Conservation (phyloP, 1,140 invertebrate genomes). For the Microplitis demolitor region DNA sequence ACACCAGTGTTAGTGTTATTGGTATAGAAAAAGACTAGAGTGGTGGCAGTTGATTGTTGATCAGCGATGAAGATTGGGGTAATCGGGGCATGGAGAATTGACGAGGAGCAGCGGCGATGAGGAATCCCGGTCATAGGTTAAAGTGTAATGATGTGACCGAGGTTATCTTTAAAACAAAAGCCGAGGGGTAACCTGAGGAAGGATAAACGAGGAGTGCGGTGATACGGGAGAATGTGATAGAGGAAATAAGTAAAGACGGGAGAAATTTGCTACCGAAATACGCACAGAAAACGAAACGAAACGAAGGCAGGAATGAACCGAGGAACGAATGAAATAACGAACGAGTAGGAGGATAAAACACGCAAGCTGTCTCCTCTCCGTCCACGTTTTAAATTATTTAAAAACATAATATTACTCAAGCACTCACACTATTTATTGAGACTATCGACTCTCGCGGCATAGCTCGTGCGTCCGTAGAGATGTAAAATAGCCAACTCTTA, state of each 20-base stretch:
- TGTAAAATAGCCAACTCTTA: constrained; percentile 21
- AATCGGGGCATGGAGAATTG: not conserved
- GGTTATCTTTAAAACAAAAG: constrained; percentile 29
- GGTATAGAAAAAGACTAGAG: too few relatives aligned
- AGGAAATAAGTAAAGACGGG: constrained; percentile 8
- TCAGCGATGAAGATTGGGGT: not conserved
- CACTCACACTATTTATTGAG: constrained; percentile 45
- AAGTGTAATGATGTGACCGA: constrained; percentile 14
- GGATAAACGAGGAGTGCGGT: not conserved
- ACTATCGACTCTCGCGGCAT: constrained; percentile 36
- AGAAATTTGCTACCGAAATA: constrained; percentile 41
- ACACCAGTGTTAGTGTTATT: too few relatives aligned
- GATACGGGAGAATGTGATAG: not conserved
- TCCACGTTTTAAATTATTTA: not conserved
- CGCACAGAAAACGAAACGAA: constrained; percentile 30
- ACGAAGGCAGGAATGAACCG: not conserved
- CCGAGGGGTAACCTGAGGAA: constrained; percentile 13
- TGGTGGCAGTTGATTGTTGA: not conserved
- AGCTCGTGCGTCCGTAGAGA: constrained; percentile 28
- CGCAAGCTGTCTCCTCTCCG: not conserved
- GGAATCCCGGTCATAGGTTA: constrained; percentile 11
- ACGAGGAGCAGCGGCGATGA: not conserved
- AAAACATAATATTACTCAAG: constrained; percentile 11
- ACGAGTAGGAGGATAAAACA: not conserved
- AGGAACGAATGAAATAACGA: not conserved